Conservation (phyloP, 2,113 vertebrate species). For the Hymenochirus boettgeri region DNA sequence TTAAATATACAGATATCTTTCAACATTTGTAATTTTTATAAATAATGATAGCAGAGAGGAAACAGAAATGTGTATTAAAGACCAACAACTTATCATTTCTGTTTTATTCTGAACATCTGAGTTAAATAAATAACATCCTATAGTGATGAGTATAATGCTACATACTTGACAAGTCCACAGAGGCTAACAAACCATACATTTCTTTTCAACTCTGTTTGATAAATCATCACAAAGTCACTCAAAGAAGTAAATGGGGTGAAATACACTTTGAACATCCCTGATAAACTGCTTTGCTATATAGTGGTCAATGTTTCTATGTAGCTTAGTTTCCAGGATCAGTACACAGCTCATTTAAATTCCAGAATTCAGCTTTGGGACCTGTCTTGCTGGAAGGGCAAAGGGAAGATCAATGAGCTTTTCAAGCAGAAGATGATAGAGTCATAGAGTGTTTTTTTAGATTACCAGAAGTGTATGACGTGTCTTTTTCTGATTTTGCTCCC, state of each 20-base stretch:
- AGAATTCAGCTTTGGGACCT: slow-evolving; percentile 27
- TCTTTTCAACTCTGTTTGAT: slow-evolving; percentile 23
- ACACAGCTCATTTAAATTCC: slow-evolving; percentile 40
- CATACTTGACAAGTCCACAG: slow-evolving; percentile 5
- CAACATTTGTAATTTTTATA: background rate
- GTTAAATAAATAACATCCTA: slow-evolving; percentile 21
- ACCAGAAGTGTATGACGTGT: slow-evolving; percentile 7
- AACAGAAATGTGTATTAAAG: background rate
- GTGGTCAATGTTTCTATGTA: slow-evolving; percentile 20
- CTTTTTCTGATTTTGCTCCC: background rate
- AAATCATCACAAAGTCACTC: slow-evolving; percentile 26
- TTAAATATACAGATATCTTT: slow-evolving; percentile 1
- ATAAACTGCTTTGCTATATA: slow-evolving; percentile 26
- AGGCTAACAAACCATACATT: slow-evolving; percentile 6
- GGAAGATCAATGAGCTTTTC: slow-evolving; percentile 28
- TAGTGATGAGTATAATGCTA: slow-evolving; percentile 4
- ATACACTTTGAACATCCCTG: slow-evolving; percentile 18
- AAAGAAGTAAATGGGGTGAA: slow-evolving; percentile 21
- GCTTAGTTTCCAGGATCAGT: slow-evolving; percentile 24
- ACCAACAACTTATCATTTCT: background rate
- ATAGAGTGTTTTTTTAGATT: slow-evolving; percentile 27
- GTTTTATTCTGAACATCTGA: slow-evolving; percentile 7
- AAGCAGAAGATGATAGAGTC: slow-evolving; percentile 32
- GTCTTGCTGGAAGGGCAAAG: slow-evolving; percentile 11
- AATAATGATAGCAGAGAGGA: background rate